Base-by-base conservation (phyloP, 2,888 invertebrate species). In the Poecilobothrus nobilitatus region DNA sequence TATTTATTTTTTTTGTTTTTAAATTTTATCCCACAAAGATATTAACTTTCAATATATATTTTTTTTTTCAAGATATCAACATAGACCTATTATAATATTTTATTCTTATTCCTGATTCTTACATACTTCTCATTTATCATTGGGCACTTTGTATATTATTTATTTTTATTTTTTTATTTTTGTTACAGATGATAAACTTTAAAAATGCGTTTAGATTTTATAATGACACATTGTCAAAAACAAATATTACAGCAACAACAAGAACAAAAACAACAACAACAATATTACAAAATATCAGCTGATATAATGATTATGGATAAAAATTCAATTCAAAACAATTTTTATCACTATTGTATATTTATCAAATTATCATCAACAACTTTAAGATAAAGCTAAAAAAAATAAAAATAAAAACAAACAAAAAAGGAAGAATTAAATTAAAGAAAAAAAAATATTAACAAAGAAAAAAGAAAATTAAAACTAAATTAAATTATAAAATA, bases 291-390 rank as follows among this genome's bases (percentile, higher is more conserved):
- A 18, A 53, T 53, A 53, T 53, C 53, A 53, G 53, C 53, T 53
- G 53, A 53, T 53, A 18, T 53, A 53, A 53, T 53, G 53, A 53
- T 53, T 53, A 53, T 53, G 53, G 53, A 53, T 53, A 53, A 53
- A 53, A 53, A 53, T 53, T 53, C 53, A 6, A 53, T 53, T 18
- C 53, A 53, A 53, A 53, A 53, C 18, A 53, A 53, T 53, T 53
- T 53, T 18, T 53, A 53, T 6, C 53, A 53, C 18, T 53, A 53
- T n/a, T 53, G 53, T 15, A 53, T 53, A 53, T 53, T 53, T 15
- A 53, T 53, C 15, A 53, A 53, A 53, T 27, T 27, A 27, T 53
- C 53, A 15, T 53, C 53, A 53, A n/a, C 53, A 53, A n/a, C 15
- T n/a, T 53, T 53, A 53, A 9, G 53, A 53, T 53, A 53, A 18